These are phyloP conservation scores for Squalus acanthias DNA, from an alignment of 2,797 vertebrate species.

Conservation along the genomic window DNA sequence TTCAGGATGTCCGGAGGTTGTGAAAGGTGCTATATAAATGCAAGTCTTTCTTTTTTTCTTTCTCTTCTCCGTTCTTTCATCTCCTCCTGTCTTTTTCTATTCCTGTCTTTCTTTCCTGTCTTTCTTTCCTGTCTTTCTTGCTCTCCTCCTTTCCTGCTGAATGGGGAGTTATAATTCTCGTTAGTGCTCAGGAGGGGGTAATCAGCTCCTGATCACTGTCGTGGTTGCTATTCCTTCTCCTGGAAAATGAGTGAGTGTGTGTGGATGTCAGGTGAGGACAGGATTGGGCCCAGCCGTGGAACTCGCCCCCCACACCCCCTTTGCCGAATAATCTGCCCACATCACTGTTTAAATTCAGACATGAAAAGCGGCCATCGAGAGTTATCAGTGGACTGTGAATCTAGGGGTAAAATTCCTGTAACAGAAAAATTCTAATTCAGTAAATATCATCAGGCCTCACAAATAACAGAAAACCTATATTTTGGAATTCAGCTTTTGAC, in stretches of 20 bases:
- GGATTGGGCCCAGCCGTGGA: neutral
- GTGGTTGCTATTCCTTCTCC: neutral
- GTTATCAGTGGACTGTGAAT: neutral
- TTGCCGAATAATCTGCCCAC: neutral
- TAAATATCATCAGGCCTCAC: neutral
- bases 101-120: no score
- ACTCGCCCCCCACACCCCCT: neutral
- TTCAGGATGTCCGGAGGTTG: neutral
- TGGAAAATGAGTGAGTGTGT: neutral
- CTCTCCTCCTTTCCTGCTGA: neutral
- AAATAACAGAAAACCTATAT: neutral
- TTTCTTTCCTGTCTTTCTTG: no score
- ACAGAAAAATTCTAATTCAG: neutral
- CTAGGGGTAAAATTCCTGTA: neutral
- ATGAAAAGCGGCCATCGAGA: neutral
- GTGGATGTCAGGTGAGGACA: neutral
- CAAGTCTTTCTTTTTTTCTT: no score
- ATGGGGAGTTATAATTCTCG: neutral
- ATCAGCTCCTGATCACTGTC: neutral
- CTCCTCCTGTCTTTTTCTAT: no score
- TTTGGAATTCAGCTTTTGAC: neutral
- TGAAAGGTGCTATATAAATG: neutral
- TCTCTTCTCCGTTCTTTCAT: no score
- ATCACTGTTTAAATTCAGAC: neutral
- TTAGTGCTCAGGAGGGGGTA: neutral